These are phyloP conservation scores for Erethizon dorsatum DNA, from an alignment of 2,797 vertebrate species.

Conservation along the genomic window DNA sequence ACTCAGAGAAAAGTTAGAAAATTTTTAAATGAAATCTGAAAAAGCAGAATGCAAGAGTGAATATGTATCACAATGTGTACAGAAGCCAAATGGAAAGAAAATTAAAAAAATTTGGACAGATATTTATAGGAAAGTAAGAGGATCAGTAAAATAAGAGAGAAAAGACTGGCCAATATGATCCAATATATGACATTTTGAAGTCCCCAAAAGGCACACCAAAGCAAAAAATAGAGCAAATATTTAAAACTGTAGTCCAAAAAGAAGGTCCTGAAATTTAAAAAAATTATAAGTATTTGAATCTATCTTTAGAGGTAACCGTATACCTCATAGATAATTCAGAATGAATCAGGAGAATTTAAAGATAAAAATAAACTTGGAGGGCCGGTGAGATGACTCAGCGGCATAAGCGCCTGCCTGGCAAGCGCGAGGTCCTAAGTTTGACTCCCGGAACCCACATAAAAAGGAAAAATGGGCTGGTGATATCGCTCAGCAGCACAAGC, in stretches of 20 bases:
- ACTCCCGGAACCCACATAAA: no score
- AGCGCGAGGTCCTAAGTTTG: no score
- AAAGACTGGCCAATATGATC: background rate
- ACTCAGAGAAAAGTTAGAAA: background rate
- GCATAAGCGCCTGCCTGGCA: no score
- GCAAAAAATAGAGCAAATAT: background rate
- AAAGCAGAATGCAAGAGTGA: background rate
- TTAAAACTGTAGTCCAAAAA: background rate
- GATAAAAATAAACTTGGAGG: background rate
- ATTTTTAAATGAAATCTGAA: background rate
- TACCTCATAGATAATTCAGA: background rate
- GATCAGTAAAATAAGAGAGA: background rate
- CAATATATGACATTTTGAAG: background rate
- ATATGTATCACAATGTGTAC: background rate
- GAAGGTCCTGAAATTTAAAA: background rate
- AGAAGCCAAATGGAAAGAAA: background rate
- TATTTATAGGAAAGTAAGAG: background rate
- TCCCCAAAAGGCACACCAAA: background rate
- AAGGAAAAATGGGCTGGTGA: no score
- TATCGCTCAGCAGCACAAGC: no score
- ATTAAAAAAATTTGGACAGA: background rate
- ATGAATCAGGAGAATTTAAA: background rate
- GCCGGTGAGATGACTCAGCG: no score
- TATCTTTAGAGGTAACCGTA: background rate
- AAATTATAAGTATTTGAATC: background rate